Evolutionary conservation across 2,888 invertebrate genomes (phyloP), one percentile per base, ranked within the genome.

Genomic region (Arge pagana): DNA sequence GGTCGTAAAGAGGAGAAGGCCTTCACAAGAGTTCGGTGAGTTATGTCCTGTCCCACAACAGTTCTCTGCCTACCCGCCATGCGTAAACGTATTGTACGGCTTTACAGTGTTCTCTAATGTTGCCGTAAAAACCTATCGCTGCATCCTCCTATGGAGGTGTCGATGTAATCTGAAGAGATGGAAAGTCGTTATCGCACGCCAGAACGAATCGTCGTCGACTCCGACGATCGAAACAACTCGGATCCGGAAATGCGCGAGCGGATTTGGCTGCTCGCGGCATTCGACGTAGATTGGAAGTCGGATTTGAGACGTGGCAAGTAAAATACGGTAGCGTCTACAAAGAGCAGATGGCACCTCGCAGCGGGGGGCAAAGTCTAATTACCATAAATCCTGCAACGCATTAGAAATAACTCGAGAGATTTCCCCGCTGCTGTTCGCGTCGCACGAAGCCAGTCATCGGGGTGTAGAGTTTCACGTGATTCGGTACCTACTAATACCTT

Each of bases 101-200:
- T 66, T 45, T 67, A 67, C 66, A 66, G 65, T 63, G 65, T 68
- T 62, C 63, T 61, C 67, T 71, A 70, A 71, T 71, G 65, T 64
- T n/a, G 66, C 70, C 64, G 68, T 70, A 71, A 71, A 68, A n/a
- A 64, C 63, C 62, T 65, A 42, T 54, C 65, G 68, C 62, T 67
- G 67, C 68, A 68, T 69, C n/a, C 69, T 70, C 70, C 68, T 68
- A 64, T 52, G 60, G 18, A n/a, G 11, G 45, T 23, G 45, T 65
- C 66, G 69, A 71, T 72, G 71, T 72, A 68, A 70, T 71, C 70
- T 70, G 64, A 70, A 37, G 15, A 8, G 10, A 18, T 8, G n/a
- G n/a, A n/a, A n/a, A n/a, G n/a, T n/a, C n/a, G n/a, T n/a, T n/a
- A n/a, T n/a, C n/a, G n/a, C n/a, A n/a, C n/a, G n/a, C n/a, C n/a